Conservation (phyloP, 2,888 invertebrate genomes). For the Agonopterix arenella region DNA sequence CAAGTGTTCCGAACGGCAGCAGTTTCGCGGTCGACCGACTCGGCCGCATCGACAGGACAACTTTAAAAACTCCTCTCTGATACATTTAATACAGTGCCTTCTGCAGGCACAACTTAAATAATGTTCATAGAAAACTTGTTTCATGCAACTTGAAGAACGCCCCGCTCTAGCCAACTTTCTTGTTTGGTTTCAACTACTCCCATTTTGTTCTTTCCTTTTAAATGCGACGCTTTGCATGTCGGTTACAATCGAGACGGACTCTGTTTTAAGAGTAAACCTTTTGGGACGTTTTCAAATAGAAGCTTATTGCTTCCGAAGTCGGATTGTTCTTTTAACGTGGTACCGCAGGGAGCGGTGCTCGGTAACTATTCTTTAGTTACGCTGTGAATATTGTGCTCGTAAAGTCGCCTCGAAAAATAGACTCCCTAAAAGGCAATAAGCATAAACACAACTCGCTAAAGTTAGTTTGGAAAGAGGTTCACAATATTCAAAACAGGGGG, state of each 20-base stretch:
- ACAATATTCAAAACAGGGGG: conserved; percentile 63
- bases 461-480: conserved; percentile 45
- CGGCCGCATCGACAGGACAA: conserved; percentile 45
- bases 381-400: conserved; percentile 39
- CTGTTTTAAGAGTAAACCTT: conserved; percentile 57
- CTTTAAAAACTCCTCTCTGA: conserved; percentile 59
- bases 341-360: conserved; percentile 25
- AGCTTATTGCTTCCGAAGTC: conserved; percentile 51
- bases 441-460: conserved; percentile 52
- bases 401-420: conserved; percentile 31
- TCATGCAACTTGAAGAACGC: conserved; percentile 42
- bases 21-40: conserved; percentile 58
- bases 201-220: conserved; percentile 55
- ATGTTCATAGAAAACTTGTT: conserved; percentile 63
- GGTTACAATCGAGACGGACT: conserved; percentile 47
- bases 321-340: conserved; percentile 48
- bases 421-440: conserved; percentile 50
- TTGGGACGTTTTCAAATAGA: conserved; percentile 53
- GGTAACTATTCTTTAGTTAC: conserved; percentile 14
- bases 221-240: conserved; percentile 60
- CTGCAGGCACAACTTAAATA: conserved; percentile 59
- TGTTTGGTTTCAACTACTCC: conserved; percentile 49
- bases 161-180: conserved; percentile 51
- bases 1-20: conserved; percentile 52
- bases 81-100: conserved; percentile 60